Base-by-base conservation (phyloP, 1,140 invertebrate species). In the Drosophila parabipectinata region DNA sequence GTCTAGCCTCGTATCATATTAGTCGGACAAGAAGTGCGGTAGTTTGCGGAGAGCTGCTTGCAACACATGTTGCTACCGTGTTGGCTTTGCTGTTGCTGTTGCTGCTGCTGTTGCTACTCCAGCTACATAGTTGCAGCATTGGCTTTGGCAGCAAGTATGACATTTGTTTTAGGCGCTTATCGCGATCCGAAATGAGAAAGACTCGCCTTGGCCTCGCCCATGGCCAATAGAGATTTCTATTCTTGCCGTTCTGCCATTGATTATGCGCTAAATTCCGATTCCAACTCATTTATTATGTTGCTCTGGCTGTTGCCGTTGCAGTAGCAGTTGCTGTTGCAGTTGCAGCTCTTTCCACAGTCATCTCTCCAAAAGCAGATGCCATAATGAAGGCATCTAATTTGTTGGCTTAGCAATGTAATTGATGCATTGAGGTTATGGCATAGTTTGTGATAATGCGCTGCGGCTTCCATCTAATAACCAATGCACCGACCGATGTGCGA, bases 131-230 rank as follows among this genome's bases (percentile, higher is more conserved):
- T 21, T 68, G 50, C 15, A 56, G 30, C 37, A 26, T 52, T 67
- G 41, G 10, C n/a, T 15, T 9, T 44, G 41, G 14, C 41, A 44
- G 64, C 68, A 61, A 82, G 75, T 79, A 77, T 87, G 83, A 87
- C 83, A 87, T 88, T 87, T 87, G 83, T 87, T 87, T 87, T 87
- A 88, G 71, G 59, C 83, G 83, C 83, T 87, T 87, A 87, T 87
- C 83, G 78, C 75, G 76, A 53, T 88, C 71, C 50, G 9, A 56
- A 53, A n/a, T 14, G 26, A 6, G 24, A 18, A 18, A 57, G 74
- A 69, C 79, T 51, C 61, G 55, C 50, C 63, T 58, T 57, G 62
- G 62, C 81, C 55, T 55, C 72, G 41, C 47, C 77, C 61, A 56
- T 37, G 10, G 50, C 54, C 50, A 69, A 55, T 10, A 24, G 50